Evolutionary conservation across 2,113 vertebrate genomes (phyloP).

Genomic region (Glareola pratincola): DNA sequence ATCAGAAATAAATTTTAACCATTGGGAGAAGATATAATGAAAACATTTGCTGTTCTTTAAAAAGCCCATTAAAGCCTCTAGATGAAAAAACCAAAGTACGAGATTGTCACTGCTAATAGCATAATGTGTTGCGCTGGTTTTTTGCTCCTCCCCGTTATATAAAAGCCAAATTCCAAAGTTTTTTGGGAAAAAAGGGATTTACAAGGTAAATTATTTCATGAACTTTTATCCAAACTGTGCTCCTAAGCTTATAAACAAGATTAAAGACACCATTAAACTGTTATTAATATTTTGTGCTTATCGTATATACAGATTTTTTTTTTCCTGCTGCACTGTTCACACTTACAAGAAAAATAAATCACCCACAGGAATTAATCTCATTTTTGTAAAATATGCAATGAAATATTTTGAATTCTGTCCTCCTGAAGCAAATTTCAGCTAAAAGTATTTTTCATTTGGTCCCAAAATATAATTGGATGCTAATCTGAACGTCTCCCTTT

Average conservation of each 20-base stretch:
- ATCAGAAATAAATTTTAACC: not conserved
- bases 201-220: not conserved
- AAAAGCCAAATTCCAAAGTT: not conserved
- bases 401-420: not conserved
- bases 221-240: not conserved
- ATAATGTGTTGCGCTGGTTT: not conserved
- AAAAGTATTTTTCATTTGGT: not conserved
- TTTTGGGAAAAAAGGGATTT: not conserved
- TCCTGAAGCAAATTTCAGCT: not conserved
- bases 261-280: conserved; percentile 22
- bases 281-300: conserved; percentile 64
- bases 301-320: not conserved
- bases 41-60: not conserved
- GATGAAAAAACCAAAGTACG: not conserved
- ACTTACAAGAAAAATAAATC: conserved; percentile 50
- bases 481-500: not conserved
- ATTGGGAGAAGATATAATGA: not conserved
- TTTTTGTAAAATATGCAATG: not conserved
- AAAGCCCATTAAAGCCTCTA: not conserved
- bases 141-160: not conserved
- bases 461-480: not conserved
- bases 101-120: not conserved
- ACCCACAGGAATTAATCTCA: conserved; percentile 41
- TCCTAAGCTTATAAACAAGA: not conserved
- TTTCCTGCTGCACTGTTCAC: conserved; percentile 41